Conservation (phyloP, 2,113 vertebrate genomes). For the Acinonyx jubatus region DNA sequence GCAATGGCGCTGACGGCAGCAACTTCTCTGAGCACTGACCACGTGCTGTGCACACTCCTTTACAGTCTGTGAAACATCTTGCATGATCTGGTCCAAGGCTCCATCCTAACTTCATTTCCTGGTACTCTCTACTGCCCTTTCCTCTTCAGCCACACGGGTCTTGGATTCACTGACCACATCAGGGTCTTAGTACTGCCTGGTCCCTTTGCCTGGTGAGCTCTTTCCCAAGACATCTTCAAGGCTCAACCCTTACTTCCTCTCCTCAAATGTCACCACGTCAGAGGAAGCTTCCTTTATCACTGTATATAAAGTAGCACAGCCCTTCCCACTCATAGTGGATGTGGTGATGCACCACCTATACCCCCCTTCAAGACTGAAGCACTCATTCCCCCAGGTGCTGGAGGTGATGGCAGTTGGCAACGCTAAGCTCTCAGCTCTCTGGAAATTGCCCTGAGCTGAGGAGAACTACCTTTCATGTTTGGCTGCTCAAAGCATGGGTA, state of each 20-base stretch:
- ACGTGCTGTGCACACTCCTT: background rate
- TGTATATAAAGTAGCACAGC: too few relatives aligned
- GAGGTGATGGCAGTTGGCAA: background rate
- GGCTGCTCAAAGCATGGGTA: background rate
- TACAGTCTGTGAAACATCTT: background rate
- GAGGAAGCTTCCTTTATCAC: background rate
- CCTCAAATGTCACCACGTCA: background rate
- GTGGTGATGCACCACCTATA: background rate
- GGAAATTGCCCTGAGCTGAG: background rate
- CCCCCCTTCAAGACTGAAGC: background rate
- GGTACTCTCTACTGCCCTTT: background rate
- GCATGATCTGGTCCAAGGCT: background rate
- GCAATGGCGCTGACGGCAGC: background rate
- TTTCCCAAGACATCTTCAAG: background rate
- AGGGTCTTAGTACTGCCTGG: background rate
- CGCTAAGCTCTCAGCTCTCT: background rate
- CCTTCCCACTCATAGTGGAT: background rate
- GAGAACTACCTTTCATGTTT: background rate
- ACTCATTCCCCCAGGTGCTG: background rate
- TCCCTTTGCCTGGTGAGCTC: background rate
- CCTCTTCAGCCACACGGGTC: background rate
- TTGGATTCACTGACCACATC: background rate
- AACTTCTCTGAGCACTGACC: background rate
- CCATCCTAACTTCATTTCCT: background rate
- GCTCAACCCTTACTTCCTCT: background rate